Evolutionary conservation across 2,888 invertebrate species (phyloP).

Genomic region (Chaetoderma sp.): DNA sequence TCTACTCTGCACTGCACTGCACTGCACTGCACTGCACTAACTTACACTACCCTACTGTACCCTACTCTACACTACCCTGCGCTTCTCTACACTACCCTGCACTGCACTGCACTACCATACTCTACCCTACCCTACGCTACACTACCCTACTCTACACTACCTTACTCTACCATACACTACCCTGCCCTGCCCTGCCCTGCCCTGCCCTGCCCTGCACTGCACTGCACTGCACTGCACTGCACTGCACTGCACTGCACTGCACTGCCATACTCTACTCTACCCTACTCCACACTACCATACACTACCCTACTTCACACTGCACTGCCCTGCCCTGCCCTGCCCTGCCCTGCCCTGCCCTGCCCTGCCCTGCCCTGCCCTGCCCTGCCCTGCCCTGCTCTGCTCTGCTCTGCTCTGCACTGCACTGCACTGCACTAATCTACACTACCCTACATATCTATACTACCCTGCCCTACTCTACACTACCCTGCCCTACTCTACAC

Average conservation of each 20-base stretch:
- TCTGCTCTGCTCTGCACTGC: background rate
- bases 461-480: conserved; percentile 18
- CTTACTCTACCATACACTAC: no score
- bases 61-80: conserved; percentile 14
- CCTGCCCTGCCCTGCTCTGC: conserved; percentile 10
- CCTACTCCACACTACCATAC: conserved; percentile 9
- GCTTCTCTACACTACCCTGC: conserved; percentile 1
- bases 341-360: no score
- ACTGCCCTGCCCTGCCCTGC: no score
- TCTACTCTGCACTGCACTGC: no score
- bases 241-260: conserved; percentile 14
- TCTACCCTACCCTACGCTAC: no score
- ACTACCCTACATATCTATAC: conserved; percentile 15
- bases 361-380: conserved; percentile 9
- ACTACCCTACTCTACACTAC: no score
- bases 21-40: conserved; percentile 15
- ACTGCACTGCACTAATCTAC: conserved; percentile 9
- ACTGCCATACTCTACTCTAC: conserved; percentile 12
- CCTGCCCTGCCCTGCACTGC: no score
- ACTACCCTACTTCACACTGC: conserved; percentile 14
- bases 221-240: conserved; percentile 16
- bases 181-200: conserved; percentile 16
- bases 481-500: conserved; percentile 9
- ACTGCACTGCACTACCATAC: conserved; percentile 24
- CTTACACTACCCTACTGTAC: conserved; percentile 13